Evolutionary conservation across 2,797 vertebrate species (phyloP).

Genomic region (Anguilla obscura): DNA sequence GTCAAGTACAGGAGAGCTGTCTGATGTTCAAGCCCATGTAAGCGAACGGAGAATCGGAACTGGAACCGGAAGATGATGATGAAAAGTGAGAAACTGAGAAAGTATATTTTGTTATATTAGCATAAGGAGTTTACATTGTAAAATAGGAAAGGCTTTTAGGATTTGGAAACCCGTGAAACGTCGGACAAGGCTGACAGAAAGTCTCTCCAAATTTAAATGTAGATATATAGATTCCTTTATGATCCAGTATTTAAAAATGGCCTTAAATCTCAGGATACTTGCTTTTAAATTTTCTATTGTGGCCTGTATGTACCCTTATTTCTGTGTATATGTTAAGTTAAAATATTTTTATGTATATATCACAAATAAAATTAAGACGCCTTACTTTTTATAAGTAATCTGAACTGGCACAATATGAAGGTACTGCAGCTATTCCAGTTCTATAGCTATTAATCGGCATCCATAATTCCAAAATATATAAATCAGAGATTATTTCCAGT

Average conservation of each 20-base stretch:
- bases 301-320: conserved; percentile 71
- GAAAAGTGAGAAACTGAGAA: conserved; percentile 61
- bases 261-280: conserved; percentile 79
- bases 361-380: conserved; percentile 57
- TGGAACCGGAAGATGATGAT: conserved; percentile 39
- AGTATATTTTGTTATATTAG: conserved; percentile 78
- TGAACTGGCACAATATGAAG: conserved; percentile 68
- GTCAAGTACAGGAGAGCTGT: conserved; percentile 44
- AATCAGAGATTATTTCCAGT: conserved; percentile 8
- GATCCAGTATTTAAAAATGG: conserved; percentile 74
- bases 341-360: conserved; percentile 79
- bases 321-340: conserved; percentile 78
- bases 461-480: neutral
- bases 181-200: neutral
- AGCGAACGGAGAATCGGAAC: conserved; percentile 15
- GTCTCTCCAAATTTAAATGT: conserved; percentile 42
- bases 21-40: conserved; percentile 47
- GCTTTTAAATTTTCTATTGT: conserved; percentile 63
- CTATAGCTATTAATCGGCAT: conserved; percentile 4
- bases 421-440: conserved; percentile 52
- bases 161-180: neutral
- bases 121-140: conserved; percentile 63
- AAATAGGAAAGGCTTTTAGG: conserved; percentile 70
- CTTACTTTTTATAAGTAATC: conserved; percentile 79
- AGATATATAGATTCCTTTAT: conserved; percentile 76